Base-by-base conservation (phyloP, 2,113 vertebrate species). In the Spea bombifrons region DNA sequence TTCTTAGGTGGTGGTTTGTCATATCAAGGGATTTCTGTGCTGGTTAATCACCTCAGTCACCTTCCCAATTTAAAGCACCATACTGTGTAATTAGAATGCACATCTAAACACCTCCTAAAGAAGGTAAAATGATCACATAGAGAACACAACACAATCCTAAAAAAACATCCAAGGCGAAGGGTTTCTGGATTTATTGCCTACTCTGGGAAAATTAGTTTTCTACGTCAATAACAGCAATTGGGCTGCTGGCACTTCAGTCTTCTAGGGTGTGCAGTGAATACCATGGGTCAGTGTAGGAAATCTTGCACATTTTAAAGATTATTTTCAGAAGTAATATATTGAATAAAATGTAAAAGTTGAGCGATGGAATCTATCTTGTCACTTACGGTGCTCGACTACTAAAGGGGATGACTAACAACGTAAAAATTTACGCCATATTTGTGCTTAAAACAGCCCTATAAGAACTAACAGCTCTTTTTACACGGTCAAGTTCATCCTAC, bases 81-180 rank as follows among this genome's bases (percentile, higher is more conserved):
- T 3, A 50, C 9, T 48, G 16, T n/a, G 30, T 70, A 70, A 77
- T 77, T 77, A 61, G 53, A 70, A 77, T 77, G 67, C 70, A 73
- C 47, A 61, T 63, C 43, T 49, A 73, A 57, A 7, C 53, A 59
- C 30, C 46, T 71, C 53, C 63, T 73, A 7, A 59, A 64, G 77
- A 70, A 67, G 59, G 43, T 46, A 46, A 55, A 80, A 80, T 45
- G 49, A 79, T 66, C 77, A 80, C 70, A 80, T 80, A 73, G 59
- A 80, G 50, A 80, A 63, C 63, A 73, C 49, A 73, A 63, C 61
- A 73, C 76, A 79, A 66, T 73, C 49, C 49, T 63, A 80, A 66
- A 80, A 80, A 80, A 66, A 13, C 71, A 66, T 80, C 45, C 1
- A 43, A 59, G 77, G 65, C 49, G 59, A 47, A 52, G 63, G 65